Evolutionary conservation across 64 coral and sea anemone species (phyloP), one percentile per base, ranked within the genome.

Genomic region (Catalaphyllia jardinei): DNA sequence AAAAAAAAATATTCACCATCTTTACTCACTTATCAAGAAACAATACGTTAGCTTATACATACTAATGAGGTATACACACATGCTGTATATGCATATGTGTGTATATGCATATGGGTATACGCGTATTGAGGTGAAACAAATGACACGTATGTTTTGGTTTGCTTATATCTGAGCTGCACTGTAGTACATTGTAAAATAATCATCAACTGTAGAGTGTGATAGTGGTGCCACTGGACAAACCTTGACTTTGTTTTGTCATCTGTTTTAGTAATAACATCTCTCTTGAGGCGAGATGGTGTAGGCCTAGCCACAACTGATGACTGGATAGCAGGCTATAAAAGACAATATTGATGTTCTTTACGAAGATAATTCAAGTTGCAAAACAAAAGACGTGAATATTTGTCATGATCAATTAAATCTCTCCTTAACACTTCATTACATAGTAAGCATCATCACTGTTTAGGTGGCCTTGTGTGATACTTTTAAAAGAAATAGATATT

Each of bases 171-270:
- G n/a, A n/a, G n/a, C n/a, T n/a, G n/a, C n/a, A n/a, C n/a, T n/a
- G n/a, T n/a, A n/a, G n/a, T n/a, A n/a, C n/a, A n/a, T n/a, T n/a
- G n/a, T n/a, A n/a, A n/a, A n/a, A n/a, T n/a, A n/a, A n/a, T n/a
- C n/a, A 29, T 64, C 16, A 86, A 25, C 46, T 75, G n/a, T n/a
- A 74, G 29, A 87, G 46, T 11, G 9, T 61, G 42, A 8, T 46
- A 8, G 42, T 82, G 79, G 54, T 60, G 27, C 18, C 9, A 27
- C 4, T 61, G 24, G 24, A 59, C 86, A n/a, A 69, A 94, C 93
- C 93, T 94, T 80, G 89, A 91, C 72, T 94, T 90, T 75, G 93
- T 94, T 91, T 94, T 94, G 52, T 87, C 89, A 73, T 94, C 93
- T 12, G 88, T 50, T 49, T 86, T 80, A 4, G 80, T 81, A 35